Evolutionary conservation across 2,888 invertebrate genomes (phyloP), one percentile per base, ranked within the genome.

Genomic region (Danaus chrysippus): DNA sequence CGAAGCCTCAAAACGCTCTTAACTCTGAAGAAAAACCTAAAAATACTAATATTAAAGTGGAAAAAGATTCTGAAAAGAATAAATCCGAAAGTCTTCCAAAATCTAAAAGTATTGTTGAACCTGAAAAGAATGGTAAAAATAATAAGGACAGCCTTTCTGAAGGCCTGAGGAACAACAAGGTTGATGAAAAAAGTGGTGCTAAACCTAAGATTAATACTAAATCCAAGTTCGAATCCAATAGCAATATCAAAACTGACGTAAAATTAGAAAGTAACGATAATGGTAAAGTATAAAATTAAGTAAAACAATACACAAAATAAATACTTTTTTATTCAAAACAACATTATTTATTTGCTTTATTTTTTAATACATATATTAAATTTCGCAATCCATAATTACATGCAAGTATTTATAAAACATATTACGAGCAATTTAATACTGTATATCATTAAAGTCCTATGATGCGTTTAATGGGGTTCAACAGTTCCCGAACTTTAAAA

Each of bases 381-480:
- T 17, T 49, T 49, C 17, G 1, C 17, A 17, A 10, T 17, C 17
- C 0, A 43, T 6, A 34, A 5, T 34, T 34, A 6, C 23, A 34
- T 5, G 6, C 3, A 34, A 34, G 23, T 34, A 34, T 34, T 34
- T 34, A 43, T 49, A 49, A 49, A 49, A 8, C 49, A n/a, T 15
- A 52, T 54, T 43, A 54, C 55, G 43, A 54, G 56, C 17, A 62
- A 65, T 62, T 62, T 60, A 61, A 67, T 46, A 60, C 58, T 46
- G 54, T 61, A 61, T 56, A 62, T 62, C 60, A 65, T 67, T 64
- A 67, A 56, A 19, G 42, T n/a, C 56, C 58, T 15, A 58, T 19
- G 65, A 65, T 67, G 66, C 60, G 62, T 55, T 54, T 65, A 67
- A 65, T 58, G 43, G 56, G 55, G 56, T 49, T 49, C 17, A 17